Evolutionary conservation across 2,888 invertebrate species (phyloP).

Genomic region (Trissolcus brochymenae): DNA sequence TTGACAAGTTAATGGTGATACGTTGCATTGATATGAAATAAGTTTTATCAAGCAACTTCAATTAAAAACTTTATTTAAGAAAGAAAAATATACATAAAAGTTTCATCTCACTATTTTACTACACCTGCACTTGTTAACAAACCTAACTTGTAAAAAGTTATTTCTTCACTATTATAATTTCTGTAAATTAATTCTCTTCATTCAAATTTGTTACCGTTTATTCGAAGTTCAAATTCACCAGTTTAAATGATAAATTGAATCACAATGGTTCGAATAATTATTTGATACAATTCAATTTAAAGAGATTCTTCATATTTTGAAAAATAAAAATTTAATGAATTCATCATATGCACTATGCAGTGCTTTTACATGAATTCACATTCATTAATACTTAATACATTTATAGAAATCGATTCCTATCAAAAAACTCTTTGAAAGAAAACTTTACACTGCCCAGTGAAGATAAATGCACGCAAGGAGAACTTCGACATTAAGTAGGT

Average conservation of each 20-base stretch:
- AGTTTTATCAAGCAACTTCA: conserved; percentile 52
- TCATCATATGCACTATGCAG: conserved; percentile 29
- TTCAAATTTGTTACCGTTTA: not conserved
- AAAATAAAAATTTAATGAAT: conserved; percentile 16
- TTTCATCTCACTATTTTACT: conserved; percentile 37
- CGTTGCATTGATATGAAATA: conserved; percentile 53
- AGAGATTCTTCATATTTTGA: too few species aligned
- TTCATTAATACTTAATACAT: conserved; percentile 28
- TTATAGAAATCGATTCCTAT: conserved; percentile 43
- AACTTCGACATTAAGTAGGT: conserved; percentile 50
- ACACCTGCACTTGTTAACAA: conserved; percentile 43
- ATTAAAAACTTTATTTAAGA: conserved; percentile 53
- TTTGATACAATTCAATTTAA: too few species aligned
- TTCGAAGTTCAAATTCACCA: not conserved
- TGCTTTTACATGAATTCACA: conserved; percentile 39
- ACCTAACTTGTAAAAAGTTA: conserved; percentile 34
- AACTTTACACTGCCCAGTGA: conserved; percentile 29
- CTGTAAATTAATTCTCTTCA: conserved; percentile 23
- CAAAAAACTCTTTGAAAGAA: conserved; percentile 43
- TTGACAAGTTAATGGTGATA: conserved; percentile 45
- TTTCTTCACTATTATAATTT: conserved; percentile 23
- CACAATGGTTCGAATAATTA: too few species aligned
- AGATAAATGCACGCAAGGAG: conserved; percentile 46
- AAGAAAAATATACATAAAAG: conserved; percentile 48
- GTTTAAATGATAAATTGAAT: too few species aligned